A percentile compares a stretch with the other conserved stretches of the same genome.
Conservation (phyloP, 2,797 vertebrate genomes). For the Ctenopoma multispine region DNA sequence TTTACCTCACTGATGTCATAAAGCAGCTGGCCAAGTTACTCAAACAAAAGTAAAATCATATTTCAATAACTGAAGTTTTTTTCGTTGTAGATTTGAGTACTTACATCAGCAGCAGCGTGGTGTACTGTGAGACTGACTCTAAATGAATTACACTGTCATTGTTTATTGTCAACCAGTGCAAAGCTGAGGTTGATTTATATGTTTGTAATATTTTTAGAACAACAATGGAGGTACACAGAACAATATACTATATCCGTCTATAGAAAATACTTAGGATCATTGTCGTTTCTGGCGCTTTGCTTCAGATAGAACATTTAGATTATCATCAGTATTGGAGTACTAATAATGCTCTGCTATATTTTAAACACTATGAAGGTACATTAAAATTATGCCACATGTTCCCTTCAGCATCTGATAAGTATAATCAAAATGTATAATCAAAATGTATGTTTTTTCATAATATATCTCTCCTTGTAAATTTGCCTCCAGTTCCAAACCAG, state of each 20-base stretch:
- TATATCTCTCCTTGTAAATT: constrained; percentile 47
- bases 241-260: background rate
- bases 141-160: background rate
- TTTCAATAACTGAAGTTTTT: background rate
- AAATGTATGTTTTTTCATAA: constrained; percentile 25
- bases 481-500: constrained; percentile 43
- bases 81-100: background rate
- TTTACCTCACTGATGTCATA: background rate
- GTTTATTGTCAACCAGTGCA: constrained; percentile 2
- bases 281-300: background rate
- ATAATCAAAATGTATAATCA: constrained; percentile 29
- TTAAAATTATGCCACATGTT: constrained; percentile 16
- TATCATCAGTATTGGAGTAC: background rate
- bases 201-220: constrained; percentile 10
- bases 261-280: background rate
- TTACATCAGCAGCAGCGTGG: background rate
- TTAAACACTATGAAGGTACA: background rate
- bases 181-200: background rate
- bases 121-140: constrained; percentile 5
- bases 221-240: background rate
- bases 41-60: too few relatives aligned
- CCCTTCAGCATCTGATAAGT: constrained; percentile 1
- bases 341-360: constrained; percentile 3
- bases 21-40: background rate
- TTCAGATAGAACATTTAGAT: background rate